These are phyloP conservation scores for Oncopeltus fasciatus DNA, from an alignment of 1,140 invertebrate species.

Conservation along the genomic window DNA sequence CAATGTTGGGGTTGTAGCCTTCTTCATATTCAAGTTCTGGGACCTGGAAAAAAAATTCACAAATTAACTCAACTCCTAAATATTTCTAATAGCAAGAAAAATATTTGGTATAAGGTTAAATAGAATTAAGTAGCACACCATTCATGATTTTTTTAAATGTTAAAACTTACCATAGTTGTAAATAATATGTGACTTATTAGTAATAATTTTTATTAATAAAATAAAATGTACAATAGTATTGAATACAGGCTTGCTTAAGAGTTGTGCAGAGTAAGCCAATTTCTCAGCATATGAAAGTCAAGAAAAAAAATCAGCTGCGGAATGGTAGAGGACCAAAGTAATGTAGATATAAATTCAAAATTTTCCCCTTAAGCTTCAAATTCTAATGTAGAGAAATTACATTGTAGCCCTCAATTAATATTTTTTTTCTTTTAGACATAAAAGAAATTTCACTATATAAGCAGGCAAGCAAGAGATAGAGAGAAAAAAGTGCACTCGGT, in stretches of 20 bases:
- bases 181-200: too few species aligned
- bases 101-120: neutral
- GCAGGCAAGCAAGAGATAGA: neutral
- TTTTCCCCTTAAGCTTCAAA: neutral
- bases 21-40: neutral
- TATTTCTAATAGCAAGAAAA: too few species aligned
- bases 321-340: too few species aligned
- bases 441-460: neutral
- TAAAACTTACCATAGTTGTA: neutral
- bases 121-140: neutral
- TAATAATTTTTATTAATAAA: too few species aligned
- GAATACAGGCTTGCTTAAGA: too few species aligned
- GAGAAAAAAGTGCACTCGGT: neutral
- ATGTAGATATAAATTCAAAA: neutral
- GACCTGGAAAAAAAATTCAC: neutral
- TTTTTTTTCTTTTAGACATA: neutral
- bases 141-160: neutral
- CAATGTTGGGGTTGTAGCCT: neutral
- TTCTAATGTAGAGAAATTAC: neutral
- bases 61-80: neutral
- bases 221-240: too few species aligned
- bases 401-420: neutral
- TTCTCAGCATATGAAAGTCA: too few species aligned
- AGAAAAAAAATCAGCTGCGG: too few species aligned
- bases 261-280: too few species aligned